Evolutionary conservation across 2,797 vertebrate species (phyloP).

Genomic region (Ceyx erithaca): DNA sequence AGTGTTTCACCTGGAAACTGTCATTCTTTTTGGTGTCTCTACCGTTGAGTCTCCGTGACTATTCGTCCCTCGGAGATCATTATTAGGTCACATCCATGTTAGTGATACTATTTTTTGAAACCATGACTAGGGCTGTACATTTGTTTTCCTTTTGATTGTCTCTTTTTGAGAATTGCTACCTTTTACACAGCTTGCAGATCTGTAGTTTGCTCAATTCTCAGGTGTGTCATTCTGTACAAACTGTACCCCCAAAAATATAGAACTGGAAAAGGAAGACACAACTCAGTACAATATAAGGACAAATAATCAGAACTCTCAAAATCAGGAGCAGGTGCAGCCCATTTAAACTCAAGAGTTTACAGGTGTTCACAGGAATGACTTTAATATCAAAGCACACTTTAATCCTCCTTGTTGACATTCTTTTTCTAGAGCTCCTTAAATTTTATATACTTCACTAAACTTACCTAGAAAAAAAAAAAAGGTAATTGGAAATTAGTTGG

Average conservation of each 20-base stretch:
- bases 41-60: background rate
- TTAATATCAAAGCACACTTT: conserved; percentile 1
- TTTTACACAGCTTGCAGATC: background rate
- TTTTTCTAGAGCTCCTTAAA: background rate
- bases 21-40: background rate
- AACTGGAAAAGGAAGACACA: background rate
- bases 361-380: conserved; percentile 22
- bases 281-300: background rate
- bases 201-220: conserved; percentile 5
- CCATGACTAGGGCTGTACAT: background rate
- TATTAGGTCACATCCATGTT: background rate
- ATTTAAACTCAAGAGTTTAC: conserved; percentile 35
- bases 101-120: background rate
- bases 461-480: background rate
- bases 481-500: background rate
- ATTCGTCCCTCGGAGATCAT: background rate
- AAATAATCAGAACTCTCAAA: background rate
- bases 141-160: background rate
- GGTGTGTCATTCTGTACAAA: background rate
- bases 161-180: background rate
- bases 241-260: background rate
- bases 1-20: background rate
- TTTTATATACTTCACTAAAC: background rate
- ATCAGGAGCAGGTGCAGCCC: conserved; percentile 28
- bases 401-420: background rate